Base-by-base conservation (phyloP, 1,140 invertebrate species). In the Aradophagus sp. region DNA sequence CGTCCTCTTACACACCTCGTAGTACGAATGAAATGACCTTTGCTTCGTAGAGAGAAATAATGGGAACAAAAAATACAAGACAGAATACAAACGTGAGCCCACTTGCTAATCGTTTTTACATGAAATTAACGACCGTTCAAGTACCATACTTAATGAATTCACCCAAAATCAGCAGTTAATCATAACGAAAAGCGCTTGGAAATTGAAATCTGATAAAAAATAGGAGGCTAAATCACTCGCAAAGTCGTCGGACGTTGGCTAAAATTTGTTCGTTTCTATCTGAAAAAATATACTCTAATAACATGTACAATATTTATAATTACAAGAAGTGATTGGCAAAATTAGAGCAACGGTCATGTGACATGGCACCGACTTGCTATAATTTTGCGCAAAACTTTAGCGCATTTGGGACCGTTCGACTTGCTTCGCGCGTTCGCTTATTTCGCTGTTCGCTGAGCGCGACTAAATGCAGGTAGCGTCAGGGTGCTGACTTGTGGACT, bases 401-500 rank as follows among this genome's bases (percentile, higher is more conserved):
- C n/a, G 48, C 31, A 13, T 42, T n/a, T n/a, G n/a, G 36, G 32
- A 38, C 38, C 31, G 23, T 38, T 58, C 39, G 19, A 8, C 42
- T 39, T 8, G 20, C 20, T 23, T 52, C 27, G 12, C 12, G 27
- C 36, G 19, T 20, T 53, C 26, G 27, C 48, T 76, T 75, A 71
- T 38, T 2, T 55, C n/a, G n/a, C n/a, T n/a, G n/a, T 16, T 11
- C 1, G 13, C 39, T 39, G 39, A 63, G 42, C 50, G 42, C 50
- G 10, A 19, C 66, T 85, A 85, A 83, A 85, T 85, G 76, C 83
- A 86, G 16, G 83, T 85, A 12, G 84, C 82, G 69, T 92, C 91
- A 38, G 91, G 91, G 84, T 93, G 91, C 78, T 93, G 91, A 81
- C 90, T 92, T 77, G 91, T 88, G 13, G 87, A 86, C 80, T 91